Conservation (phyloP, 2,113 vertebrate species). For the Ahaetulla prasina region DNA sequence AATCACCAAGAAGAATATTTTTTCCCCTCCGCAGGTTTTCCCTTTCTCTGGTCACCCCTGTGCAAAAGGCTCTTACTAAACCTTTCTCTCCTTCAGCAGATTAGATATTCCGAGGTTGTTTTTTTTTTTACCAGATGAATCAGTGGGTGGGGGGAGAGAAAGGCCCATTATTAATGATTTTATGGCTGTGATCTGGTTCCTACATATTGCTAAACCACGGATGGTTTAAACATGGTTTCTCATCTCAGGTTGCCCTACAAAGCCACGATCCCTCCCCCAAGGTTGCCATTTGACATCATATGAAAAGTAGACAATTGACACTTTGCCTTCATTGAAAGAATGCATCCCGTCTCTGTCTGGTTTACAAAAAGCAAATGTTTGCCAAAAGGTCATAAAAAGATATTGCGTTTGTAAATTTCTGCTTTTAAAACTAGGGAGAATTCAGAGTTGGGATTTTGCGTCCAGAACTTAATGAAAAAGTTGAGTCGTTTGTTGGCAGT, state of each 20-base stretch:
- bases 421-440: neutral
- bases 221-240: neutral
- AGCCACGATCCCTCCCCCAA: neutral
- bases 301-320: neutral
- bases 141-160: accelerated
- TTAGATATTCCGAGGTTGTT: neutral
- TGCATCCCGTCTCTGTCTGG: neutral
- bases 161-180: neutral
- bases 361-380: neutral
- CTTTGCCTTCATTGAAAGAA: neutral
- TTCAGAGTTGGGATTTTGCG: neutral
- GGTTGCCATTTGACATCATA: neutral
- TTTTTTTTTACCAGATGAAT: neutral
- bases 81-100: neutral
- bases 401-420: neutral
- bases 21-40: neutral
- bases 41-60: neutral
- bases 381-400: neutral
- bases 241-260: neutral
- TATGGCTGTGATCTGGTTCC: neutral
- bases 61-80: neutral
- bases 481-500: neutral
- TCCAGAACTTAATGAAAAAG: neutral
- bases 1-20: neutral
- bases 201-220: neutral